Base-by-base conservation (phyloP, 2,797 vertebrate species). In the Octomys mimax region DNA sequence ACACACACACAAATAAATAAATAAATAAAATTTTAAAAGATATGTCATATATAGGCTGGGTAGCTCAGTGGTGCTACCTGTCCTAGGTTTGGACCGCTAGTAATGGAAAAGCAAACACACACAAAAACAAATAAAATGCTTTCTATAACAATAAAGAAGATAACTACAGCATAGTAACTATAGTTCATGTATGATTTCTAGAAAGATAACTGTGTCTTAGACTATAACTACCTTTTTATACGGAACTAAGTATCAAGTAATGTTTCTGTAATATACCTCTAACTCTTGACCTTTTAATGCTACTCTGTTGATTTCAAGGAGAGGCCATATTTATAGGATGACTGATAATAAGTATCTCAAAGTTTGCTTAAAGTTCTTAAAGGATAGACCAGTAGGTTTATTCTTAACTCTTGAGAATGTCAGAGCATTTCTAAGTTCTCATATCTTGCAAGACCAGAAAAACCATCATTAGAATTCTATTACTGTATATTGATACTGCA, bases 351-450 rank as follows among this genome's bases (percentile, higher is more conserved):
- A 83, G 14, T 84, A 91, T 93, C 90, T 46, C 11, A 2, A 96
- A 91, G 33, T 81, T 91, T 64, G 61, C 36, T 93, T 33, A 89
- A 95, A 93, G 36, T 93, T 93, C 33, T 90, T 33, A 24, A 93
- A 91, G 64, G 52, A 87, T 52, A 94, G 78, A 91, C 3, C 42
- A 84, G 10, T 57, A 66, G 61, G 18, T 90, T 94, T 36, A 49
- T 95, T 31, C 31, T 87, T 90, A 92, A 85, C 39, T 66, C 24
- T 57, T 86, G 6, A 91, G 59, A 24, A 92, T 94, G 95, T 95
- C 14, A 81, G 42, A 87, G 89, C 75, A 90, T 71, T 78, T 91
- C 84, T 62, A 93, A 92, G 59, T 85, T 19, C 24, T 81, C 83
- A 3, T 77, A 86, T 94, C 88, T 95, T 87, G 21, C 16, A 84